A percentile compares a stretch with the other conserved stretches of the same genome.
Conservation (phyloP, 2,888 invertebrate species). For the Actias luna region DNA sequence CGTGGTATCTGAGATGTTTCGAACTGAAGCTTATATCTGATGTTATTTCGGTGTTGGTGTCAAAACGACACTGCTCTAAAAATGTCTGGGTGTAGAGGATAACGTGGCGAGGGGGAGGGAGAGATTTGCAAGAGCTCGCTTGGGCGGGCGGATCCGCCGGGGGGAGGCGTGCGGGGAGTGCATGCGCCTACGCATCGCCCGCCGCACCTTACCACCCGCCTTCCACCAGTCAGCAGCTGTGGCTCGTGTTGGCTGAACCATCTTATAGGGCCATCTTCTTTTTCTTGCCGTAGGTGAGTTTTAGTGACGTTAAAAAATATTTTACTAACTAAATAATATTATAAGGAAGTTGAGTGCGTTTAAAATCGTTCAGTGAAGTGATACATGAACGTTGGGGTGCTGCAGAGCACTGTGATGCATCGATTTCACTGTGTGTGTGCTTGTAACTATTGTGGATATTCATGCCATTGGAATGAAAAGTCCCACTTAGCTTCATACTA, state of each 20-base stretch:
- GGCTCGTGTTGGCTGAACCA: conserved; percentile 85
- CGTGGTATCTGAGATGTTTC: conserved; percentile 51
- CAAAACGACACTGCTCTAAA: conserved; percentile 80
- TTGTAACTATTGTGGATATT: conserved; percentile 11
- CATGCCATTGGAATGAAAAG: conserved; percentile 5
- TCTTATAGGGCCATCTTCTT: conserved; percentile 79
- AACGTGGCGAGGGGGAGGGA: conserved; percentile 29
- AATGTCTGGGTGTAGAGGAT: conserved; percentile 59
- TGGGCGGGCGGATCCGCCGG: conserved; percentile 33
- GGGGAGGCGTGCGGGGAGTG: conserved; percentile 41
- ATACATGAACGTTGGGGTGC: conserved; percentile 23
- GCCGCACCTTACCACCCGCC: conserved; percentile 78
- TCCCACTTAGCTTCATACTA: neutral
- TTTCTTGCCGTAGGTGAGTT: conserved; percentile 78
- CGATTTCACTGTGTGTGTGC: conserved; percentile 12
- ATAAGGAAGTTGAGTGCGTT: conserved; percentile 42
- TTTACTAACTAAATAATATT: conserved; percentile 45
- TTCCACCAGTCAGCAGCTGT: conserved; percentile 78
- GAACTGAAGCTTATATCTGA: conserved; percentile 62
- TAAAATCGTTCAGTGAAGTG: conserved; percentile 68
- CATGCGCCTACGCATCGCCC: conserved; percentile 69
- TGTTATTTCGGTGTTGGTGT: conserved; percentile 80
- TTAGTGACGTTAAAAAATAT: conserved; percentile 47
- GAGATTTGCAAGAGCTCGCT: conserved; percentile 19
- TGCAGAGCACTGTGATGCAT: conserved; percentile 12